These are phyloP conservation scores for Triplophysa yarkandensis DNA, from an alignment of 2,797 vertebrate species.

Conservation along the genomic window DNA sequence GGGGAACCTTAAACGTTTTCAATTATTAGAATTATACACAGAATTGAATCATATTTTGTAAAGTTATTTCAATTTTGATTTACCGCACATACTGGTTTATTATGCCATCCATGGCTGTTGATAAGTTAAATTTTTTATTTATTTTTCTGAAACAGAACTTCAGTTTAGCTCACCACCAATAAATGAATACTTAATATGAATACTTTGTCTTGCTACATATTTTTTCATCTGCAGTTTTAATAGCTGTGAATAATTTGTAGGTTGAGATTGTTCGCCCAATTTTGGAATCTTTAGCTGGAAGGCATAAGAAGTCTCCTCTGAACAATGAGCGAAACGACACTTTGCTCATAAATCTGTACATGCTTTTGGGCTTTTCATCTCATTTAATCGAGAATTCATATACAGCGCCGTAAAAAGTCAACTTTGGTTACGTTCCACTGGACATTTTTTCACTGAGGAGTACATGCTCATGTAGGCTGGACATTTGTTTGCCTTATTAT, in stretches of 20 bases:
- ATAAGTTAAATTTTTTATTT: neutral
- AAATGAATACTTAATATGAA: slow-evolving; percentile 59
- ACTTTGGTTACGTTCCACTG: slow-evolving; percentile 37
- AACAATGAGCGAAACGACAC: slow-evolving; percentile 62
- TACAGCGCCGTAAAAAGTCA: slow-evolving; percentile 31
- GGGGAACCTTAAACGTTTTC: too few relatives aligned
- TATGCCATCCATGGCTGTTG: too few relatives aligned
- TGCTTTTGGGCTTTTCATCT: slow-evolving; percentile 47
- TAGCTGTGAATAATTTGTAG: slow-evolving; percentile 59
- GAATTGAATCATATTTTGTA: too few relatives aligned
- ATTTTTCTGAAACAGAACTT: slow-evolving; percentile 51
- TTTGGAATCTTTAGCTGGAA: slow-evolving; percentile 46
- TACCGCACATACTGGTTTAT: too few relatives aligned
- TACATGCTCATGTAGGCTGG: slow-evolving; percentile 69
- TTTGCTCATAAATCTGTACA: slow-evolving; percentile 55
- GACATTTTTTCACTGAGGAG: slow-evolving; percentile 56
- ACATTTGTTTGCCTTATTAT: slow-evolving; percentile 54
- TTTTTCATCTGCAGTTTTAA: slow-evolving; percentile 57
- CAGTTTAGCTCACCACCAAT: slow-evolving; percentile 62
- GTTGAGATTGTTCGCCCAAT: slow-evolving; percentile 52
- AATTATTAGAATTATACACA: too few relatives aligned
- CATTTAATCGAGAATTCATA: slow-evolving; percentile 39
- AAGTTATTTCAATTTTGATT: too few relatives aligned
- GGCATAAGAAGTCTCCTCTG: slow-evolving; percentile 52
- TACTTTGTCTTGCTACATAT: slow-evolving; percentile 26